Conservation (phyloP, 2,113 vertebrate species). For the Hirundichthys speculiger region DNA sequence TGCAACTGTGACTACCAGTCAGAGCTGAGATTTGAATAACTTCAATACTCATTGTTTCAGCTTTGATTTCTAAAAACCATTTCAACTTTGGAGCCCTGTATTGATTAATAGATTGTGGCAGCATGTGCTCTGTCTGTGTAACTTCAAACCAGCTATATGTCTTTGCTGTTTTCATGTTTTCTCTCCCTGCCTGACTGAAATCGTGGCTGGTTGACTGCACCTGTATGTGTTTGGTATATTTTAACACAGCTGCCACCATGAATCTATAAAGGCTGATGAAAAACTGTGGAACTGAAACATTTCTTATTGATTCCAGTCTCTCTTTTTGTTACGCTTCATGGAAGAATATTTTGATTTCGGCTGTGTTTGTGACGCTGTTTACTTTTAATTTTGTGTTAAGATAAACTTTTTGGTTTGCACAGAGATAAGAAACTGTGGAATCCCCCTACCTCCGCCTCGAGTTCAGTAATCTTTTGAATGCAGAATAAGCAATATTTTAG, state of each 20-base stretch:
- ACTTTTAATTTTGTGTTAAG: conserved; percentile 5
- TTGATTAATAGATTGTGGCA: too few relatives aligned
- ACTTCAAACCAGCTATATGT: too few relatives aligned
- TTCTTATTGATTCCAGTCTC: conserved; percentile 47
- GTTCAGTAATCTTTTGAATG: not conserved
- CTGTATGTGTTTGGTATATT: conserved; percentile 12
- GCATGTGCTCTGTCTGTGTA: too few relatives aligned
- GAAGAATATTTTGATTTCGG: conserved; percentile 20
- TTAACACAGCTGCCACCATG: conserved; percentile 4
- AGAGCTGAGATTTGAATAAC: not conserved
- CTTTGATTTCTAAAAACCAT: not conserved
- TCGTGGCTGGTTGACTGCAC: conserved; percentile 17
- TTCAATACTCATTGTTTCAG: not conserved
- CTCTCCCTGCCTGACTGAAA: conserved; percentile 1
- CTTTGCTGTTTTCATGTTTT: too few relatives aligned
- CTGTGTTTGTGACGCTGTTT: conserved; percentile 12
- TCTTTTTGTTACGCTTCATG: conserved; percentile 19
- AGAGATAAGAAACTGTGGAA: not conserved
- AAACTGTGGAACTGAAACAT: conserved; percentile 18
- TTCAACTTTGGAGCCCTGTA: not conserved
- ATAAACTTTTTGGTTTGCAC: conserved; percentile 21
- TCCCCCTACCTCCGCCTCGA: not conserved
- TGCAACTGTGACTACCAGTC: not conserved
- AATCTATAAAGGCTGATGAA: conserved; percentile 29
- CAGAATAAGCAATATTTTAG: not conserved